Evolutionary conservation across 2,888 invertebrate genomes (phyloP), one percentile per base, ranked within the genome.

Genomic region (Plagodis pulveraria): DNA sequence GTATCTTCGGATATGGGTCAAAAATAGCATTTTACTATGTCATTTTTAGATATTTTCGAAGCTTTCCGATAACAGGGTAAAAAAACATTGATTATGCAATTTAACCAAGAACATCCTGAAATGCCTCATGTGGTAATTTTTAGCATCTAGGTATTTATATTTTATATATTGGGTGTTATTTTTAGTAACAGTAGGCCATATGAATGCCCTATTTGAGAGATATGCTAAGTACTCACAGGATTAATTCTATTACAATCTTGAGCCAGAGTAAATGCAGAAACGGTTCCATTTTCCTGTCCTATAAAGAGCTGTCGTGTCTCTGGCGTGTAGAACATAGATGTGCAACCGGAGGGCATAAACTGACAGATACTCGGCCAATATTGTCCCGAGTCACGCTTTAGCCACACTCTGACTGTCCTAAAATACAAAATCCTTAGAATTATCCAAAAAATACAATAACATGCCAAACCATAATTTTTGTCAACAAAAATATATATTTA

Each of bases 351-450:
- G 6, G 98, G 96, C 96, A 98, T 97, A 77, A 96, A 97, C 81
- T 98, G 98, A 80, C 99, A 99, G 77, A 99, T 98, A 78, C 98
- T 98, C 0, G 99, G 99, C 99, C 99, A 99, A 85, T 98, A 99
- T 80, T 99, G 99, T 5, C 99, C 99, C 0, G 98, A 98, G 85
- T 99, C 99, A 65, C 99, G 94, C 85, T 98, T 99, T 73, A 99
- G 87, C 98, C 99, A 99, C 69, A 99, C 97, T 84, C 99, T 94
- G 41, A 99, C 96, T 63, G 98, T 98, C 89, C 99, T 99, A 80
- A 46, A 72, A 67, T 6, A 35, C 36, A 47, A 6, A 41, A 41
- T 6, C 38, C 35, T 12, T 12, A 45, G 32, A 12, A 33, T n/a
- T 11, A 34, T 6, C n/a, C 7, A 46, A 34, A 12, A 10, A 33